phyloP scores from a whole-genome alignment of 2,888 invertebrate genomes.

The Hermaeophaga mercurialis region DNA sequence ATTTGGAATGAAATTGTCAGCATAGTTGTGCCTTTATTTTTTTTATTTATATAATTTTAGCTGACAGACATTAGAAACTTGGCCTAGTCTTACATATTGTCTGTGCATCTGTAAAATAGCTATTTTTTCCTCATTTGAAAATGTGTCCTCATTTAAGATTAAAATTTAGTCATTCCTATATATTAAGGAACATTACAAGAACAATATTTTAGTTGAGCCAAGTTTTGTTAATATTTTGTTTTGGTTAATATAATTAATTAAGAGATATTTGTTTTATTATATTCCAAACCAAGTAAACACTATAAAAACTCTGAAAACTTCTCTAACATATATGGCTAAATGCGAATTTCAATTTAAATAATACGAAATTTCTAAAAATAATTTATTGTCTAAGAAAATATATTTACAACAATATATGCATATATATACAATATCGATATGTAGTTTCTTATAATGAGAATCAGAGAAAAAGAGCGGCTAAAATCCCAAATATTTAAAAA shows the following conservation, averaged over 20 bases:
- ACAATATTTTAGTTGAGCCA: conserved; percentile 35
- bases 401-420: conserved; percentile 16
- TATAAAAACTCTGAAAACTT: too few relatives aligned
- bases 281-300: background rate
- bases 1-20: conserved; percentile 42
- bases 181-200: conserved; percentile 23
- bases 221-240: conserved; percentile 44
- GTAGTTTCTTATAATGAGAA: background rate
- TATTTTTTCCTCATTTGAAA: conserved; percentile 13
- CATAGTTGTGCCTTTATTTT: conserved; percentile 47
- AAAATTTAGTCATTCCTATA: conserved; percentile 25
- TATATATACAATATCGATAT: background rate
- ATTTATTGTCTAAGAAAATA: conserved; percentile 9
- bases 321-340: too few relatives aligned
- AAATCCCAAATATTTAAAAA: too few relatives aligned
- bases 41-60: conserved; percentile 42
- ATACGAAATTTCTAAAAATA: background rate
- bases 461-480: background rate
- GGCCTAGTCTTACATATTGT: conserved; percentile 38
- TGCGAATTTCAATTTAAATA: too few relatives aligned
- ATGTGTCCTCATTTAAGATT: conserved; percentile 26
- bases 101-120: conserved; percentile 16
- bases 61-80: conserved; percentile 38
- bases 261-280: conserved; percentile 22
- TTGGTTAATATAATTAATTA: conserved; percentile 45